phyloP scores from a whole-genome alignment of 1,140 invertebrate genomes.

The Procambarus virginalis region DNA sequence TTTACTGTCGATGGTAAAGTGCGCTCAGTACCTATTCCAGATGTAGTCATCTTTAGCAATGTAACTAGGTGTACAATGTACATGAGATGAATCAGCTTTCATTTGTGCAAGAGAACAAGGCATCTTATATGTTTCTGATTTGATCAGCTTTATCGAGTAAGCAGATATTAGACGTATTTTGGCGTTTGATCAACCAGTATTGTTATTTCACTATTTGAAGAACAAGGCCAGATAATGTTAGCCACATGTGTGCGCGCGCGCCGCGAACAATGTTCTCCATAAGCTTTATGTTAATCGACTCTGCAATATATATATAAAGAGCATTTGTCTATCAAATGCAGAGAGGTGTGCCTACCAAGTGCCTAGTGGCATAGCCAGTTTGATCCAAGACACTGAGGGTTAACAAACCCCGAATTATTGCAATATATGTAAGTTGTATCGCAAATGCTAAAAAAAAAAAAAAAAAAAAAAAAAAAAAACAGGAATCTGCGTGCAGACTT shows the following conservation, averaged over 20 bases:
- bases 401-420: not conserved
- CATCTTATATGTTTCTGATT: too few species aligned
- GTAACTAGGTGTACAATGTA: conserved; percentile 3
- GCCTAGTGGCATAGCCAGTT: not conserved
- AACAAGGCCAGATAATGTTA: not conserved
- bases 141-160: not conserved
- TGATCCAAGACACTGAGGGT: not conserved
- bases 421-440: not conserved
- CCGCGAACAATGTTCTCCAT: not conserved
- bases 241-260: not conserved
- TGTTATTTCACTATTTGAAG: not conserved
- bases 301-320: not conserved
- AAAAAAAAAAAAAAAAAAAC: too few species aligned
- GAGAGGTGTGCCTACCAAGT: not conserved
- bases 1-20: conserved; percentile 25
- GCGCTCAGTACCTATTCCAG: conserved; percentile 38
- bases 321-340: not conserved
- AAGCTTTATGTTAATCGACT: conserved; percentile 8
- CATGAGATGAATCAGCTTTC: not conserved
- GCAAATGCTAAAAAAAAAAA: too few species aligned
- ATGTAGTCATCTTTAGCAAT: conserved; percentile 15
- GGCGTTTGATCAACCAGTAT: not conserved
- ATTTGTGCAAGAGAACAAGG: not conserved
- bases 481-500: too few species aligned
- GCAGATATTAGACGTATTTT: not conserved